Evolutionary conservation across 2,113 vertebrate species (phyloP).

Genomic region (Limnothrissa miodon): DNA sequence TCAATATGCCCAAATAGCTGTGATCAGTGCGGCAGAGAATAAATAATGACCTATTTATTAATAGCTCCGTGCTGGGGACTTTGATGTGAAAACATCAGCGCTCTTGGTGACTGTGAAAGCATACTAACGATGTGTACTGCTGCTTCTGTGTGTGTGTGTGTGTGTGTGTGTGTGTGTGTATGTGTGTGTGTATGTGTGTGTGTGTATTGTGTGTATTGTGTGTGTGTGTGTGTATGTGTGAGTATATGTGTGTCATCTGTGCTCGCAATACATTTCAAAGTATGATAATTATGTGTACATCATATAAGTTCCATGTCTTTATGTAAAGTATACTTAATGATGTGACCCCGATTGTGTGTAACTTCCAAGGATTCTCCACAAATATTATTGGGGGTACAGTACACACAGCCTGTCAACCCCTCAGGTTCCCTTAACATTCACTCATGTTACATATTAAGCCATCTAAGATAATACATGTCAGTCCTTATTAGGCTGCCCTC

Average conservation of each 20-base stretch:
- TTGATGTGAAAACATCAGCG: slow-evolving; percentile 10
- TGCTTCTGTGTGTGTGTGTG: no score
- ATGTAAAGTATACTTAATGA: not conserved
- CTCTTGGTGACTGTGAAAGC: not conserved
- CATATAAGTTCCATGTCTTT: not conserved
- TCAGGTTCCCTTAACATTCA: no score
- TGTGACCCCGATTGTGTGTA: not conserved
- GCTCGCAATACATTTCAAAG: not conserved
- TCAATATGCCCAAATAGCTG: not conserved
- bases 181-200: not conserved
- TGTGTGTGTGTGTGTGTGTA: not conserved
- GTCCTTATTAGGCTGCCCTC: not conserved
- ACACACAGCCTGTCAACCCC: not conserved
- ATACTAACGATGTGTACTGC: not conserved
- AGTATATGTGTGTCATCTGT: not conserved
- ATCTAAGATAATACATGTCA: not conserved
- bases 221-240: not conserved
- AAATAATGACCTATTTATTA: not conserved
- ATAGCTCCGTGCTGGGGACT: not conserved
- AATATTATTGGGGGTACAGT: not conserved
- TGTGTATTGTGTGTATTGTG: not conserved
- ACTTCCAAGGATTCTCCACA: not conserved
- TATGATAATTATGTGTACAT: not conserved
- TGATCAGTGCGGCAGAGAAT: not conserved
- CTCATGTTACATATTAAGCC: not conserved